Percentiles rank a stretch among this genome's conserved stretches.
Conservation (phyloP, 2,113 vertebrate species). For the Rhea americana region DNA sequence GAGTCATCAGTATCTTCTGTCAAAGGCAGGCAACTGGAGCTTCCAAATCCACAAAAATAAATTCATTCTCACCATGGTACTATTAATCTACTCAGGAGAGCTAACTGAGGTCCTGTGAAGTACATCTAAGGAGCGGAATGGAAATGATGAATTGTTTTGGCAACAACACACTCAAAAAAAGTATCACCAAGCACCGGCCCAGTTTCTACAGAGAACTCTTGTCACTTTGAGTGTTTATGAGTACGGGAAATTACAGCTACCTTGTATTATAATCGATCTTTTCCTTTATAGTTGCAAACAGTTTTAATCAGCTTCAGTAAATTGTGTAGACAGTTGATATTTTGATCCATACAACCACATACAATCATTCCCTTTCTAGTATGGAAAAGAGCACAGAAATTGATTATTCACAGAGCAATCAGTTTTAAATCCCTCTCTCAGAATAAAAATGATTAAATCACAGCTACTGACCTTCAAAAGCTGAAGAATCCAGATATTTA, state of each 20-base stretch:
- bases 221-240: background rate
- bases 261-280: background rate
- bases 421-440: background rate
- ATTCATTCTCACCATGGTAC: constrained; percentile 72
- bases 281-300: background rate
- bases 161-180: background rate
- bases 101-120: constrained; percentile 18
- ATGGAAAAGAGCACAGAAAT: background rate
- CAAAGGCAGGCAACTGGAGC: constrained; percentile 67
- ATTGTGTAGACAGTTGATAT: background rate
- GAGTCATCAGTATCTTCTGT: constrained; percentile 76
- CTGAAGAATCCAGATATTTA: background rate
- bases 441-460: background rate
- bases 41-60: constrained; percentile 77
- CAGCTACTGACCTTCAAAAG: background rate
- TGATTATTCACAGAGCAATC: background rate
- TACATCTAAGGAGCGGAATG: constrained; percentile 32
- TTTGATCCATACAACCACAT: background rate
- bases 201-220: background rate
- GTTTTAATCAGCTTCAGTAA: background rate
- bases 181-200: background rate
- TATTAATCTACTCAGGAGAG: constrained; percentile 76
- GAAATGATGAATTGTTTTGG: background rate
- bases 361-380: background rate
- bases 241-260: background rate